These are phyloP conservation scores for Cetonia aurata DNA, from an alignment of 2,888 invertebrate species.

Conservation along the genomic window DNA sequence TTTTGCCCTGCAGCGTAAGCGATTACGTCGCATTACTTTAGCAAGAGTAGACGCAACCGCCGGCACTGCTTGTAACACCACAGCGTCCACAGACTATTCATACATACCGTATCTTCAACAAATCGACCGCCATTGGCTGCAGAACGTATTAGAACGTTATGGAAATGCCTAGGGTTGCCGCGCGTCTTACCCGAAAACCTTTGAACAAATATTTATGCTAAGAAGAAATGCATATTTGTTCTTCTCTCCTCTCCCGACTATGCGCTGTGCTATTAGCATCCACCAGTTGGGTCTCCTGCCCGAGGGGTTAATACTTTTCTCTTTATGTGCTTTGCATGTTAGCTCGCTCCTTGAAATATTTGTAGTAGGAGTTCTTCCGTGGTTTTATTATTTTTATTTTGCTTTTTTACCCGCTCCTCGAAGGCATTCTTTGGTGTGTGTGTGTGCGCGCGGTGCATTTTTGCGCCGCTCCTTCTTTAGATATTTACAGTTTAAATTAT, in stretches of 20 bases:
- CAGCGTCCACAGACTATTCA: background rate
- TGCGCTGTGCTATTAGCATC: too few species aligned
- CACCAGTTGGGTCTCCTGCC: conserved; percentile 20
- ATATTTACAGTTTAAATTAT: background rate
- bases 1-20: too few species aligned
- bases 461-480: background rate
- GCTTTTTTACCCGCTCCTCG: background rate
- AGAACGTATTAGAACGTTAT: conserved; percentile 35
- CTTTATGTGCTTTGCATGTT: conserved; percentile 29
- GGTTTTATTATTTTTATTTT: conserved; percentile 24
- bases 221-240: conserved; percentile 52
- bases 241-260: conserved; percentile 13
- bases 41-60: background rate
- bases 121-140: conserved; percentile 37
- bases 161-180: conserved; percentile 32
- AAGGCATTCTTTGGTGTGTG: background rate
- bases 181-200: conserved; percentile 50
- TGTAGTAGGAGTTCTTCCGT: background rate
- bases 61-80: too few species aligned
- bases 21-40: conserved; percentile 7
- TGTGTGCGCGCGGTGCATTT: background rate
- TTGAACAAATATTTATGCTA: conserved; percentile 53
- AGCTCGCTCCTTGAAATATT: conserved; percentile 23
- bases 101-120: conserved; percentile 9
- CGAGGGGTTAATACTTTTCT: conserved; percentile 36